phyloP scores from a whole-genome alignment of 37 sponge, comb jelly and placozoan genomes.

The Crambe crambe region DNA sequence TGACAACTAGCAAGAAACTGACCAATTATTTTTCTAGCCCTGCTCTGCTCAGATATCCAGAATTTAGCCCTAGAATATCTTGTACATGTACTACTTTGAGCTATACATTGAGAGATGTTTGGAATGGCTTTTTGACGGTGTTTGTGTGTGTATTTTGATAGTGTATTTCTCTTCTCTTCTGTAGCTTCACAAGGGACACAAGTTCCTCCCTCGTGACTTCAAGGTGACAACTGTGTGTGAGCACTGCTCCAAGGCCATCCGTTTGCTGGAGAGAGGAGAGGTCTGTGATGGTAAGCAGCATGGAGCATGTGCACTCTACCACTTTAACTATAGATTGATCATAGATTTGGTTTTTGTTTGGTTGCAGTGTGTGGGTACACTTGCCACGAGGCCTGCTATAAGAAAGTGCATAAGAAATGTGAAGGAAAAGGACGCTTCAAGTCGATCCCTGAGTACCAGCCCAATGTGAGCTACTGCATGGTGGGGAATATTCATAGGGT shows the following conservation, averaged over 20 bases:
- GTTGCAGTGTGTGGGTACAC: constrained; percentile 69
- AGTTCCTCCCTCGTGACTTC: constrained; percentile 64
- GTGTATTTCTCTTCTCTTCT: not conserved
- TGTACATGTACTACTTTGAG: not conserved
- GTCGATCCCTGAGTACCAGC: constrained; percentile 19
- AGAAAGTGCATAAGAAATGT: constrained; percentile 60
- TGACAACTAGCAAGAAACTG: too few relatives aligned
- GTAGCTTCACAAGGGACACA: constrained; percentile 75
- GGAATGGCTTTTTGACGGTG: not conserved
- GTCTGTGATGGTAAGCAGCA: constrained; percentile 70
- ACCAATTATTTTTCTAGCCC: not conserved
- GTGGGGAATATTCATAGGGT: too few relatives aligned
- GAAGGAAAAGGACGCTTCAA: constrained; percentile 45
- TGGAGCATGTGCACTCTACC: too few relatives aligned
- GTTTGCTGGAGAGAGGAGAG: constrained; percentile 75
- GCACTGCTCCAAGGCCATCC: constrained; percentile 60
- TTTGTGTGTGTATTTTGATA: too few relatives aligned
- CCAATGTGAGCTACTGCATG: constrained; percentile 5
- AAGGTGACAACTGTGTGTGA: constrained; percentile 88
- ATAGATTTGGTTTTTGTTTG: too few relatives aligned
- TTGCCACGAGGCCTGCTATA: constrained; percentile 67
- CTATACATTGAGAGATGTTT: not conserved
- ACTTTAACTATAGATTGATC: too few relatives aligned
- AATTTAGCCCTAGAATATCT: not conserved
- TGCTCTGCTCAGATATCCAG: not conserved